Conservation (phyloP, 2,113 vertebrate genomes). For the Corapipo altera region DNA sequence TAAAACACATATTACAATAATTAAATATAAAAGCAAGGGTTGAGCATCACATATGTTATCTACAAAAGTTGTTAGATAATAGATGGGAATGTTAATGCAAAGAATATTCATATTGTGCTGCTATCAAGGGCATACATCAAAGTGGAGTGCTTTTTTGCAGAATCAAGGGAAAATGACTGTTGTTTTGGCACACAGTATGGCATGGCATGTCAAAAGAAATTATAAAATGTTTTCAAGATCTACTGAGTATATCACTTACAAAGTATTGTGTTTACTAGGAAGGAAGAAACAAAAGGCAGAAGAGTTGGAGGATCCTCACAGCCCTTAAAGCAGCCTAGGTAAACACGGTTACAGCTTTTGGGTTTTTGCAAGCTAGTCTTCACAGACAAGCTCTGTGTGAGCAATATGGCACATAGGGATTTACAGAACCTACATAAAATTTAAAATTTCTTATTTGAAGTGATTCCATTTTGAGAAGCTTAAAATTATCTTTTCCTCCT, state of each 20-base stretch:
- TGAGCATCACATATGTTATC: neutral
- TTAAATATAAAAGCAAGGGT: neutral
- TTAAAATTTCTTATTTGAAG: neutral
- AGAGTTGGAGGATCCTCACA: neutral
- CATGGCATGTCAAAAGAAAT: neutral
- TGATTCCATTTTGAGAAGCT: neutral
- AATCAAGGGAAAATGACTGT: neutral
- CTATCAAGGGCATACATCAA: neutral
- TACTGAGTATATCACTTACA: neutral
- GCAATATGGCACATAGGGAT: neutral
- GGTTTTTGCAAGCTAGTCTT: neutral
- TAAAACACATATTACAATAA: neutral
- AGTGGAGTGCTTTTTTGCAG: neutral
- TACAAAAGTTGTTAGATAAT: neutral
- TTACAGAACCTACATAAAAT: neutral
- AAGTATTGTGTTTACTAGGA: neutral
- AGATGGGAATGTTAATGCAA: neutral
- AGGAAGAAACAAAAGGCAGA: neutral
- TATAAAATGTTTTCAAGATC: neutral
- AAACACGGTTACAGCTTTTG: neutral
- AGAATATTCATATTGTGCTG: neutral
- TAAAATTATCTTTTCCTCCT: neutral
- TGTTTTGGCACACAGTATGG: neutral
- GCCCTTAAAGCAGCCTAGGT: neutral
- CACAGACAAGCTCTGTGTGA: neutral